Percentiles rank a stretch among this genome's conserved stretches.
Evolutionary conservation across 2,113 vertebrate species (phyloP).

Genomic region (Leptocoma aspasia): DNA sequence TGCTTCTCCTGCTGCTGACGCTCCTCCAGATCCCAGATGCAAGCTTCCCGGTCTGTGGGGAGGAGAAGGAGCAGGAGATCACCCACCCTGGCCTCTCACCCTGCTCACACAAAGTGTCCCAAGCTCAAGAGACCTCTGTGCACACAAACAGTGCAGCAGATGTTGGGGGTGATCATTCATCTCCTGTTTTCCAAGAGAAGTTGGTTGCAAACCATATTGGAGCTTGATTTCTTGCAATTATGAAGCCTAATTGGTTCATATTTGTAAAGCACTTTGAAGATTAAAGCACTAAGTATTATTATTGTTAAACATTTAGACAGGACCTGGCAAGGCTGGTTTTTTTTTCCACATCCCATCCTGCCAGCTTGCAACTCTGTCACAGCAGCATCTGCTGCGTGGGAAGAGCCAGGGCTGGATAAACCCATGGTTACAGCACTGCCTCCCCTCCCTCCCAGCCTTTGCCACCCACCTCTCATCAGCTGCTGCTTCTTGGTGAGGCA

Average conservation of each 20-base stretch:
- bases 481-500: slow-evolving; percentile 90
- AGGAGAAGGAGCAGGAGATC: not conserved
- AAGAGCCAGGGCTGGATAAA: slow-evolving; percentile 15
- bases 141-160: not conserved
- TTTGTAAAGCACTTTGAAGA: slow-evolving; percentile 38
- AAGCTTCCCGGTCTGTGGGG: slow-evolving; percentile 81
- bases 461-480: slow-evolving; percentile 83
- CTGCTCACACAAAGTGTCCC: not conserved
- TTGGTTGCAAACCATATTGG: not conserved
- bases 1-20: slow-evolving; percentile 88
- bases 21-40: slow-evolving; percentile 92
- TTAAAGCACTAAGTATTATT: slow-evolving; percentile 43
- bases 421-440: not conserved
- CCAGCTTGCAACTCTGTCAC: slow-evolving; percentile 21
- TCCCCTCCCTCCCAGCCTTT: not conserved
- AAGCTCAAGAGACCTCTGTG: not conserved
- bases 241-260: slow-evolving; percentile 27
- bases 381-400: slow-evolving; percentile 43
- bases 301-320: slow-evolving; percentile 63
- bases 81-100: not conserved
- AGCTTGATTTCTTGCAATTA: slow-evolving; percentile 24
- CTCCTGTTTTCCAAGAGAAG: not conserved
- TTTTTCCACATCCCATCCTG: slow-evolving; percentile 20
- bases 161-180: not conserved
- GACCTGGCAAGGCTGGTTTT: slow-evolving; percentile 35